Evolutionary conservation across 2,888 invertebrate species (phyloP).

Genomic region (Vanessa cardui): DNA sequence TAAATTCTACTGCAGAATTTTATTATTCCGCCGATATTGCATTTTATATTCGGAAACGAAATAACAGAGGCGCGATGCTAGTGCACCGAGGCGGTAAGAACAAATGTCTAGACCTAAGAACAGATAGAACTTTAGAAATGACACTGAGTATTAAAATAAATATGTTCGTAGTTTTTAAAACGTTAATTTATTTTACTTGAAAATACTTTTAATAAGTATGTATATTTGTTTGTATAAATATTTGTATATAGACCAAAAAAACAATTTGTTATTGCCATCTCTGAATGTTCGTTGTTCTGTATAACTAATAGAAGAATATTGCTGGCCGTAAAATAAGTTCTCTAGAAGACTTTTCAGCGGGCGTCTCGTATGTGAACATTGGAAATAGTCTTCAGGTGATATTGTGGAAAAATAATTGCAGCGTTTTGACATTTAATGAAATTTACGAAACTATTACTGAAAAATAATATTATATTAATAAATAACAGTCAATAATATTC

Average conservation of each 20-base stretch:
- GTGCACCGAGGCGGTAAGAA: slow-evolving; percentile 37
- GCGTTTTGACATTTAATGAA: too few relatives aligned
- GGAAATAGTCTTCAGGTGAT: slow-evolving; percentile 25
- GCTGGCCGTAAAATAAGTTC: slow-evolving; percentile 38
- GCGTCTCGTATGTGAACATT: slow-evolving; percentile 31
- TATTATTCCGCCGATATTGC: slow-evolving; percentile 40
- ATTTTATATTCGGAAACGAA: slow-evolving; percentile 40
- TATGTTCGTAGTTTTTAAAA: too few relatives aligned
- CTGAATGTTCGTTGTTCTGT: not conserved
- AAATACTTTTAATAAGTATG: too few relatives aligned
- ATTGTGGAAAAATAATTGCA: slow-evolving; percentile 18
- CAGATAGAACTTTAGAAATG: not conserved
- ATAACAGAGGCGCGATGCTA: slow-evolving; percentile 38
- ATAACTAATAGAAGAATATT: slow-evolving; percentile 35
- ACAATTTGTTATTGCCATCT: not conserved
- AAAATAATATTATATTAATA: too few relatives aligned
- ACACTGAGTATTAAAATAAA: too few relatives aligned
- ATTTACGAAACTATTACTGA: not conserved
- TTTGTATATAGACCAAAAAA: too few relatives aligned
- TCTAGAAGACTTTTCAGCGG: slow-evolving; percentile 28
- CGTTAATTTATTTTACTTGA: too few relatives aligned
- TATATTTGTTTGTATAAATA: too few relatives aligned
- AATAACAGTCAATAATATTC: too few relatives aligned
- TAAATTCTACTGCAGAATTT: slow-evolving; percentile 33
- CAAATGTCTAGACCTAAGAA: slow-evolving; percentile 27